These are phyloP conservation scores for Vannuccia rotundouncinata DNA, from an alignment of 2,888 invertebrate genomes.

Conservation along the genomic window DNA sequence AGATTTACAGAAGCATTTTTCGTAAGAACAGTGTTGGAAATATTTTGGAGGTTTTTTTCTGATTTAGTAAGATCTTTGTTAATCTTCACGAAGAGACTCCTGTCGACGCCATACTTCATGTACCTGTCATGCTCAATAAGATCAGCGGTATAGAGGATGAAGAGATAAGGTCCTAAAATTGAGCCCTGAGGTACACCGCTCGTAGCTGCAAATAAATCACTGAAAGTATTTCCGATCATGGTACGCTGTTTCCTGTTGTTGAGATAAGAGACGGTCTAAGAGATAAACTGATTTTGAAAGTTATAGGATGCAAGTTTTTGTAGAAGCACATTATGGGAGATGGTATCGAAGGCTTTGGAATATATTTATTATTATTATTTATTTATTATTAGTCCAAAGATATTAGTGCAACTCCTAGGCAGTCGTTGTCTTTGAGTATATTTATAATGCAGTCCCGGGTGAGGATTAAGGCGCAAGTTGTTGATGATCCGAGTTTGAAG, in stretches of 20 bases:
- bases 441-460: too few relatives aligned
- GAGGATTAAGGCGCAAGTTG: too few relatives aligned
- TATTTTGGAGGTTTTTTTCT: conserved; percentile 17
- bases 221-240: conserved; percentile 17
- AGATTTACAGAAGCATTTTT: conserved; percentile 19
- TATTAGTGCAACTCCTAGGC: too few relatives aligned
- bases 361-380: too few relatives aligned
- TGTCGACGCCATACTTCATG: not conserved
- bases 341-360: too few relatives aligned
- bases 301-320: too few relatives aligned
- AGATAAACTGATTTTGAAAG: too few relatives aligned
- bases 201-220: conserved; percentile 21
- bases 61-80: conserved; percentile 19
- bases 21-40: not conserved
- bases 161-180: conserved; percentile 24
- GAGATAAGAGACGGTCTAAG: conserved; percentile 12
- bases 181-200: conserved; percentile 9
- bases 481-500: too few relatives aligned
- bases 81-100: not conserved
- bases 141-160: conserved; percentile 11
- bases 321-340: too few relatives aligned
- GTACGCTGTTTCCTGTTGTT: conserved; percentile 14
- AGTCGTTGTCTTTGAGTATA: too few relatives aligned
- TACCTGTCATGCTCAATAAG: conserved; percentile 19
- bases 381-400: too few relatives aligned